phyloP scores from a whole-genome alignment of 2,888 invertebrate species.

The Cosmopolites sordidus region DNA sequence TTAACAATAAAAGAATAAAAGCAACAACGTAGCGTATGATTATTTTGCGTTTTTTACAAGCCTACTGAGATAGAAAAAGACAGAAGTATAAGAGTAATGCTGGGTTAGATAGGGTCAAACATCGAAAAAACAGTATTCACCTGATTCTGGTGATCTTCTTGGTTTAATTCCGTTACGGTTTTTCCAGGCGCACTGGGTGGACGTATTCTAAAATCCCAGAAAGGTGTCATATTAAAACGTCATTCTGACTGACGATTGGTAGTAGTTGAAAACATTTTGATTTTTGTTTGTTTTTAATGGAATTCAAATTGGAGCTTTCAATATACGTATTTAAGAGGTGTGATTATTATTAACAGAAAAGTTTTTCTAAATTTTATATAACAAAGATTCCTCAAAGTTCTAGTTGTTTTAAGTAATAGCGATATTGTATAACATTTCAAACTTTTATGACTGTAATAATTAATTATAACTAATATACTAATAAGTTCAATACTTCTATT shows the following conservation, averaged over 20 bases:
- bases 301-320: neutral
- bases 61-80: constrained; percentile 35
- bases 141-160: constrained; percentile 46
- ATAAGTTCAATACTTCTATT: too few species aligned
- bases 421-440: too few species aligned
- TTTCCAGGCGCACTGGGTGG: constrained; percentile 44
- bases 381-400: too few species aligned
- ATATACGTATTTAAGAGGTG: too few species aligned
- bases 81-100: constrained; percentile 29
- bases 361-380: too few species aligned
- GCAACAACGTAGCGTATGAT: constrained; percentile 10
- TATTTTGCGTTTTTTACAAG: constrained; percentile 38
- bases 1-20: too few species aligned
- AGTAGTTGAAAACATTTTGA: constrained; percentile 6
- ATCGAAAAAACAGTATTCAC: constrained; percentile 36
- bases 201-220: constrained; percentile 38
- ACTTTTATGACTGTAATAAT: too few species aligned
- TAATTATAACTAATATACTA: too few species aligned
- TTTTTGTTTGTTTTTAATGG: constrained; percentile 19
- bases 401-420: too few species aligned
- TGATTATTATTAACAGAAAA: too few species aligned
- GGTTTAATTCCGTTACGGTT: constrained; percentile 39
- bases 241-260: too few species aligned
- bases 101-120: neutral
- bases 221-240: neutral